Base-by-base conservation (phyloP, 1,140 invertebrate species). In the Eumeta japonica region DNA sequence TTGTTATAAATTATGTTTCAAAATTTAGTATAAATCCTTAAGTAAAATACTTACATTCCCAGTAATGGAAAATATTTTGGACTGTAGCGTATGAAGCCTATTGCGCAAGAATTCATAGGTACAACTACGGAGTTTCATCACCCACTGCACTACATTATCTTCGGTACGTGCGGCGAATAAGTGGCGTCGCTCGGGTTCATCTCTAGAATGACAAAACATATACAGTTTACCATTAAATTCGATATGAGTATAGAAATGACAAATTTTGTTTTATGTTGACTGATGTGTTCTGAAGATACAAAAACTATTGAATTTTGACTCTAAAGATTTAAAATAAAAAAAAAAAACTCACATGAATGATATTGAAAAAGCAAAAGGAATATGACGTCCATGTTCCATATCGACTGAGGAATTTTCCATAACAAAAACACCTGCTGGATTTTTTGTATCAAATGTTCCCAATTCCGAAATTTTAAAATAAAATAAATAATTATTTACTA, bases 381-480 rank as follows among this genome's bases (percentile, higher is more conserved):
- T 77, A 43, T 80, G 82, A 9, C 74, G 65, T 10, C 64, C 75
- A 35, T 75, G 67, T 51, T 86, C 84, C 54, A 77, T 72, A 50
- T 84, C 80, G 37, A 86, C 78, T 35, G 68, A 77, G 48, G 78
- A 83, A 57, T 86, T 84, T 60, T 87, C 85, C 45, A 87, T 62
- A 17, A 87, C 68, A 62, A 87, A 81, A 10, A 85, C 78, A 30
- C 84, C 84, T 37, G 79, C 75, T 14, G 84, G 83, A 54, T 82
- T 76, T 50, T 75, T 78, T 36, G 71, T 75, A 40, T 83, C 81
- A 51, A 86, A 81, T 48, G 81, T 79, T 16, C 84, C 84, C 51
- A 81, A 60, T 48, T 86, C 83, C 63, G 79, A 85, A 31, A 86
- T 78, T 58, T 84, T 83, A 62, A 84, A 87, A 58, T 87, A 87